phyloP scores from a whole-genome alignment of 2,888 invertebrate species.

The Macrophya alboannulata region DNA sequence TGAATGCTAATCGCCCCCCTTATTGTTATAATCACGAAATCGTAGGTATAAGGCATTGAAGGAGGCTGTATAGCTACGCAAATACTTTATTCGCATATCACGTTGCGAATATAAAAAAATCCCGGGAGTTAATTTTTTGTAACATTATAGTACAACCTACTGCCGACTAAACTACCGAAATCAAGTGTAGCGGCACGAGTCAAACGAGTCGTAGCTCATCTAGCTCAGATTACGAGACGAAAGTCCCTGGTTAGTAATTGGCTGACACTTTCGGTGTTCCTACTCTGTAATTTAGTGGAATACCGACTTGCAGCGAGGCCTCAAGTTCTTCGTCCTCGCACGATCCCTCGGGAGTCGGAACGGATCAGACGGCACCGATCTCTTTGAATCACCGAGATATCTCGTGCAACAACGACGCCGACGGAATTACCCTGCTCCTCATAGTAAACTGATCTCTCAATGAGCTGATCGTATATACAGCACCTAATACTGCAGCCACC shows the following conservation, averaged over 20 bases:
- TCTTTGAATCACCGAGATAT: slow-evolving; percentile 40
- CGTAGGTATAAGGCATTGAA: neutral
- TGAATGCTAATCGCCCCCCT: neutral
- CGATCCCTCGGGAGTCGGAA: slow-evolving; percentile 36
- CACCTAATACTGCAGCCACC: neutral
- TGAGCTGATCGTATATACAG: slow-evolving; percentile 11
- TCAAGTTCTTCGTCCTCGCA: neutral
- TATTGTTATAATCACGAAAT: neutral
- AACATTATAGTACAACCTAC: neutral
- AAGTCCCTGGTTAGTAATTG: slow-evolving; percentile 56
- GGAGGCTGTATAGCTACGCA: neutral
- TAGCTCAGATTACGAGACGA: slow-evolving; percentile 31
- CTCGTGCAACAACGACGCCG: slow-evolving; percentile 15
- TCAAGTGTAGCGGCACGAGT: slow-evolving; percentile 41
- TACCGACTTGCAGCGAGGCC: slow-evolving; percentile 13
- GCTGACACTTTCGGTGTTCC: slow-evolving; percentile 54
- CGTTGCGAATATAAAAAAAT: neutral
- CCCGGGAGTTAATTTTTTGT: neutral
- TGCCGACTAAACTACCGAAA: slow-evolving; percentile 27
- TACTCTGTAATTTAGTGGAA: slow-evolving; percentile 52
- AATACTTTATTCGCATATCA: slow-evolving; percentile 2
- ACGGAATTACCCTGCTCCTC: neutral
- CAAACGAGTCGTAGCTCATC: slow-evolving; percentile 47
- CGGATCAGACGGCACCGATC: slow-evolving; percentile 46
- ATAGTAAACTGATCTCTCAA: neutral